These are phyloP conservation scores for Lepidochrysops patricia DNA, from an alignment of 2,888 invertebrate species.

Conservation along the genomic window DNA sequence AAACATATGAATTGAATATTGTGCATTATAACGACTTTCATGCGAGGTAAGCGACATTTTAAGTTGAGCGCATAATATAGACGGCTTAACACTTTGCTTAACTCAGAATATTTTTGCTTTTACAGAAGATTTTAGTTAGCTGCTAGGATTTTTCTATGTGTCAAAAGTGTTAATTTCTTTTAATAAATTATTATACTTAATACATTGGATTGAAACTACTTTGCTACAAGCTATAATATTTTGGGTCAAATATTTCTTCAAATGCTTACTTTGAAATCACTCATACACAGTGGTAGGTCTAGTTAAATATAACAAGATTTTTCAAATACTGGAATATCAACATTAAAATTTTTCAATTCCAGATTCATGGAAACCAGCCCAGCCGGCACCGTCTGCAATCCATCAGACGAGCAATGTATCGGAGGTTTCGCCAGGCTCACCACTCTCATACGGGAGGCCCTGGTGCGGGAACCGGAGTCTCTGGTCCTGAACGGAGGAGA, in stretches of 20 bases:
- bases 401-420: constrained; percentile 68
- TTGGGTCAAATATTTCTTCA: too few relatives aligned
- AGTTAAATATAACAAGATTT: background rate
- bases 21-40: constrained; percentile 64
- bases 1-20: constrained; percentile 47
- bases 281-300: too few relatives aligned
- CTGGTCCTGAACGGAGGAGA: constrained; percentile 80
- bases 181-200: too few relatives aligned
- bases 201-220: too few relatives aligned
- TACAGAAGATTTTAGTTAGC: too few relatives aligned
- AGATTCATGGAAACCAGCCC: constrained; percentile 78
- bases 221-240: too few relatives aligned
- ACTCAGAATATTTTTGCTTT: too few relatives aligned
- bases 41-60: constrained; percentile 58
- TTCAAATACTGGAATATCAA: background rate
- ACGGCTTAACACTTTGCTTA: too few relatives aligned
- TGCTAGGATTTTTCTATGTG: too few relatives aligned
- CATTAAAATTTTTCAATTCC: background rate
- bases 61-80: too few relatives aligned
- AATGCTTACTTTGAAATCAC: too few relatives aligned
- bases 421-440: constrained; percentile 82
- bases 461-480: constrained; percentile 73
- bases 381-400: constrained; percentile 70
- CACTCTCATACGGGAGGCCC: constrained; percentile 62
- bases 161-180: too few relatives aligned